Percentiles rank a stretch among this genome's conserved stretches.
phyloP scores from a whole-genome alignment of 2,797 vertebrate genomes.

The Sebastes steindachneri region DNA sequence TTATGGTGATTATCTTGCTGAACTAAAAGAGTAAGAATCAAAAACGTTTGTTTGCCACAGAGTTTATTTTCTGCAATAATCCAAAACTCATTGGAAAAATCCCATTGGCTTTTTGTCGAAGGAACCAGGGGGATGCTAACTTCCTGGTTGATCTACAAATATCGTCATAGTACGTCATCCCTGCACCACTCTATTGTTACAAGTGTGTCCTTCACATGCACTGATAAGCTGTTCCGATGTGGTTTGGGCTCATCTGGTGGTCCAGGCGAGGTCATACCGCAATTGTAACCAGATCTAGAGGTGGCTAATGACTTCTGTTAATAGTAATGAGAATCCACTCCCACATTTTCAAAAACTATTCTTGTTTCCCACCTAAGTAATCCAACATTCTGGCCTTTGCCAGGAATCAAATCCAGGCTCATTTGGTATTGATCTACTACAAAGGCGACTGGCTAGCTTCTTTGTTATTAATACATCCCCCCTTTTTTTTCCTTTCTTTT shows the following conservation, averaged over 20 bases:
- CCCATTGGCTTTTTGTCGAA: too few relatives aligned
- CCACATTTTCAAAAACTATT: slow-evolving; percentile 28
- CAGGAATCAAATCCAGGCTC: slow-evolving; percentile 63
- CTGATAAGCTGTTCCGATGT: not conserved
- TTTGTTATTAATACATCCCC: slow-evolving; percentile 80
- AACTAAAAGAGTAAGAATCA: too few relatives aligned
- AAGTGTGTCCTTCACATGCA: not conserved
- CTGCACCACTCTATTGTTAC: too few relatives aligned
- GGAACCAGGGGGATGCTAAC: too few relatives aligned
- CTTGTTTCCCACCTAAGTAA: slow-evolving; percentile 28
- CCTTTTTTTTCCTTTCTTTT: slow-evolving; percentile 34
- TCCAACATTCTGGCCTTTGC: slow-evolving; percentile 34
- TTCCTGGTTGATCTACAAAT: too few relatives aligned
- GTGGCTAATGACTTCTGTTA: slow-evolving; percentile 52
- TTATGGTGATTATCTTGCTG: too few relatives aligned
- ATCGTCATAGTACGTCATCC: too few relatives aligned
- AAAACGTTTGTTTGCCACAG: too few relatives aligned
- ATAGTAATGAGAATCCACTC: slow-evolving; percentile 29
- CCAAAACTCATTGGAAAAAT: too few relatives aligned
- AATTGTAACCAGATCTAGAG: slow-evolving; percentile 25
- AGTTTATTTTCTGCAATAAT: too few relatives aligned
- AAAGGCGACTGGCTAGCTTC: slow-evolving; percentile 63
- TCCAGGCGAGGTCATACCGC: slow-evolving; percentile 2
- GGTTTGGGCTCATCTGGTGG: slow-evolving; percentile 2
- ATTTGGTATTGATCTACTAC: slow-evolving; percentile 81